Conservation (phyloP, 2,797 vertebrate genomes). For the Pteronotus mesoamericanus region DNA sequence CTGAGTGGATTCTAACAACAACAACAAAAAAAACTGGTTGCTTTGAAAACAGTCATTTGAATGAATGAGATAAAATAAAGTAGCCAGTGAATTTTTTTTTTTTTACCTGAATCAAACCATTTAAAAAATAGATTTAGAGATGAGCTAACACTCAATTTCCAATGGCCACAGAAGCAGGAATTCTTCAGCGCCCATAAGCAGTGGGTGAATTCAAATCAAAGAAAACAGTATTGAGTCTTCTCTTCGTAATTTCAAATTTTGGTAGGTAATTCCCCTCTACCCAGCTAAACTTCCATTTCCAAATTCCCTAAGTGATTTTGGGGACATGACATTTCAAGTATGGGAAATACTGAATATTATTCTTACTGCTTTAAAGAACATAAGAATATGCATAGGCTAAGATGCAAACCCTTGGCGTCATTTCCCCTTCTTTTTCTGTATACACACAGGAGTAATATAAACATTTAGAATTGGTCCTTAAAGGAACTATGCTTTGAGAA, state of each 20-base stretch:
- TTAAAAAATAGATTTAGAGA: neutral
- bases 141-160: neutral
- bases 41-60: neutral
- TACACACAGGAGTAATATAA: neutral
- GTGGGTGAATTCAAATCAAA: neutral
- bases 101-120: neutral
- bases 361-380: constrained; percentile 7
- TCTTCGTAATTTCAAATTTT: neutral
- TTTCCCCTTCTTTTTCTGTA: neutral
- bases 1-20: neutral
- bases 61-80: neutral
- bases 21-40: neutral
- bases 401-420: neutral
- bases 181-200: neutral
- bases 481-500: neutral
- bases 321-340: neutral
- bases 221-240: neutral
- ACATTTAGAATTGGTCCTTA: neutral
- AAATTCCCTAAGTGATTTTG: constrained; percentile 27
- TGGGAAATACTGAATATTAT: neutral
- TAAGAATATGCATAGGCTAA: neutral
- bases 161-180: neutral
- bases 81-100: neutral
- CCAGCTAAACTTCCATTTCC: neutral
- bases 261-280: neutral